These are phyloP conservation scores for Hippoglossus hippoglossus DNA, from an alignment of 2,797 vertebrate genomes.

Conservation along the genomic window DNA sequence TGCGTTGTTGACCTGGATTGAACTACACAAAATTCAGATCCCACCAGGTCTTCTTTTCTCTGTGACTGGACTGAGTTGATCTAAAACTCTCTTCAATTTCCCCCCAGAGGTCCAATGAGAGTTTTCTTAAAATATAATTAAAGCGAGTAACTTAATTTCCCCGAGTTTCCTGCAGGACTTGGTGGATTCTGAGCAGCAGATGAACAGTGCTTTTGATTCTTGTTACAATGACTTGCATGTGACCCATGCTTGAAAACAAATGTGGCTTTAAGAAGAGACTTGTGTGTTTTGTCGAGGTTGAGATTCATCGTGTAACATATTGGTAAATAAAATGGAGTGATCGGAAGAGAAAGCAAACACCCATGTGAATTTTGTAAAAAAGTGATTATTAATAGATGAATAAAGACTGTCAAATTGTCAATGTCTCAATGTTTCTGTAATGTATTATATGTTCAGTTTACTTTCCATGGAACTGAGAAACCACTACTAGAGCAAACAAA, in stretches of 20 bases:
- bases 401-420: slow-evolving; percentile 64
- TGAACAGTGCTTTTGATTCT: slow-evolving; percentile 22
- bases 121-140: slow-evolving; percentile 18
- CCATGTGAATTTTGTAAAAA: slow-evolving; percentile 78
- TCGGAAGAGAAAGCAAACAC: slow-evolving; percentile 25
- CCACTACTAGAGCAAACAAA: no score
- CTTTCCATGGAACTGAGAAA: no score
- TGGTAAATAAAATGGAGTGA: slow-evolving; percentile 22
- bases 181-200: slow-evolving; percentile 12
- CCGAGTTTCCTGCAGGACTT: slow-evolving; percentile 24
- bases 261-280: slow-evolving; percentile 21
- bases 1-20: slow-evolving; percentile 6
- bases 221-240: slow-evolving; percentile 37
- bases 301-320: slow-evolving; percentile 25
- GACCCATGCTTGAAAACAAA: slow-evolving; percentile 24
- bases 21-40: neutral
- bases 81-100: slow-evolving; percentile 1
- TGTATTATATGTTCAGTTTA: neutral
- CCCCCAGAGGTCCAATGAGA: slow-evolving; percentile 27
- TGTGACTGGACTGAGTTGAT: slow-evolving; percentile 8
- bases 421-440: slow-evolving; percentile 15
- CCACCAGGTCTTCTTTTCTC: slow-evolving; percentile 5
- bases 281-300: slow-evolving; percentile 17
- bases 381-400: slow-evolving; percentile 67
- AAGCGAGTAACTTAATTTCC: slow-evolving; percentile 8